These are phyloP conservation scores for Oreochromis grahami DNA, from an alignment of 2,797 vertebrate genomes.

Conservation along the genomic window DNA sequence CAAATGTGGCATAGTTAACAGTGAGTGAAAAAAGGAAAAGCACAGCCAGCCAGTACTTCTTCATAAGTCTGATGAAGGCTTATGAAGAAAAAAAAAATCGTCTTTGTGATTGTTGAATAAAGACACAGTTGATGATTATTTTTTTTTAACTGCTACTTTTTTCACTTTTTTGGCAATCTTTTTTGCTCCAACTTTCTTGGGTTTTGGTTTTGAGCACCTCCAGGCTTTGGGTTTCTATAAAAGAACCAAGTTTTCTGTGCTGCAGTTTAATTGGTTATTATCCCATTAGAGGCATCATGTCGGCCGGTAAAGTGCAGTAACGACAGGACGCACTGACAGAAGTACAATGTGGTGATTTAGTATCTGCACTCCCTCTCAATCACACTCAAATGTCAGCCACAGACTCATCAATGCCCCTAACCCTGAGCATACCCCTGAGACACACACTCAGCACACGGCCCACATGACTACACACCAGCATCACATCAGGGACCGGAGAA, in stretches of 20 bases:
- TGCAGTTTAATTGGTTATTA: conserved; percentile 57
- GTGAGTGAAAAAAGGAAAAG: conserved; percentile 1
- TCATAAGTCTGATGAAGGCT: conserved; percentile 48
- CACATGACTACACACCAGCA: conserved; percentile 40
- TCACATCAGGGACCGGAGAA: not conserved
- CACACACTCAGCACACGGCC: conserved; percentile 15
- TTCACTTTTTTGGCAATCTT: conserved; percentile 1
- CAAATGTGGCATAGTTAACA: conserved; percentile 59
- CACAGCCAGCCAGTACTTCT: conserved; percentile 4
- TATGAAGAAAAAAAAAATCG: conserved; percentile 16
- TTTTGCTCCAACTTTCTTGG: conserved; percentile 12
- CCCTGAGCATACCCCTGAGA: conserved; percentile 51
- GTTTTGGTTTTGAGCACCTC: conserved; percentile 32
- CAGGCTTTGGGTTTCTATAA: conserved; percentile 13
- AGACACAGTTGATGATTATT: conserved; percentile 41
- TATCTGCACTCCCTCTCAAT: conserved; percentile 55
- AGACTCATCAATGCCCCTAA: conserved; percentile 62
- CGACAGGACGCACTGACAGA: conserved; percentile 45
- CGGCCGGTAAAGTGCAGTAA: conserved; percentile 38
- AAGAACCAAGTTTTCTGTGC: conserved; percentile 22
- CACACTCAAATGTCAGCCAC: conserved; percentile 66
- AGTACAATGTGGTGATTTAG: conserved; percentile 66
- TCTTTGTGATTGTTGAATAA: conserved; percentile 38
- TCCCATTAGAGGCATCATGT: conserved; percentile 40
- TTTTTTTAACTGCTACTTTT: conserved; percentile 29